These are phyloP conservation scores for Thera britannica DNA, from an alignment of 2,888 invertebrate genomes.

Conservation along the genomic window DNA sequence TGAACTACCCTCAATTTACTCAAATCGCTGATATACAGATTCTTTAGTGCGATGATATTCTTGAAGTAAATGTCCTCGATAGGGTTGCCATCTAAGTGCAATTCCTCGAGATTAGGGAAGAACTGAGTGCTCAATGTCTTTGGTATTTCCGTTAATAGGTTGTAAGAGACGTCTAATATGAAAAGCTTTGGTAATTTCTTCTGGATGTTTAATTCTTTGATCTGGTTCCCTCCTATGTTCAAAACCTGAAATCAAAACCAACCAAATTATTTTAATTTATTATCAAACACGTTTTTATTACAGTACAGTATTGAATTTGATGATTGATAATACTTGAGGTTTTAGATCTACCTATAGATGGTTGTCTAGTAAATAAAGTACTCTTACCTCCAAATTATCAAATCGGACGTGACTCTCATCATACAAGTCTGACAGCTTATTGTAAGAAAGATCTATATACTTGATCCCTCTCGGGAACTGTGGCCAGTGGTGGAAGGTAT, in stretches of 20 bases:
- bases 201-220: slow-evolving; percentile 73
- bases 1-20: slow-evolving; percentile 62
- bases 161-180: slow-evolving; percentile 81
- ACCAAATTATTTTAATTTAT: too few relatives aligned
- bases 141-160: slow-evolving; percentile 75
- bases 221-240: slow-evolving; percentile 75
- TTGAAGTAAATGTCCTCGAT: slow-evolving; percentile 76
- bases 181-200: slow-evolving; percentile 72
- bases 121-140: slow-evolving; percentile 67
- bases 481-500: slow-evolving; percentile 76
- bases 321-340: too few relatives aligned
- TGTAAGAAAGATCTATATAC: slow-evolving; percentile 75
- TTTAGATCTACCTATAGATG: too few relatives aligned
- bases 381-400: slow-evolving; percentile 72
- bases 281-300: too few relatives aligned
- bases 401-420: slow-evolving; percentile 63
- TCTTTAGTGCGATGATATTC: slow-evolving; percentile 72
- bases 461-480: slow-evolving; percentile 72
- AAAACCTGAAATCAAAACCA: slow-evolving; percentile 66
- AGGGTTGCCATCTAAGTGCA: slow-evolving; percentile 83
- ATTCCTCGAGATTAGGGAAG: slow-evolving; percentile 76
- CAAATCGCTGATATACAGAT: slow-evolving; percentile 74
- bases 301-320: too few relatives aligned
- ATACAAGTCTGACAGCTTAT: slow-evolving; percentile 67
- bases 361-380: background rate